A percentile compares a stretch with the other conserved stretches of the same genome.
These are phyloP conservation scores for Lasioglossum oenotherae DNA, from an alignment of 2,888 invertebrate species.

Conservation along the genomic window DNA sequence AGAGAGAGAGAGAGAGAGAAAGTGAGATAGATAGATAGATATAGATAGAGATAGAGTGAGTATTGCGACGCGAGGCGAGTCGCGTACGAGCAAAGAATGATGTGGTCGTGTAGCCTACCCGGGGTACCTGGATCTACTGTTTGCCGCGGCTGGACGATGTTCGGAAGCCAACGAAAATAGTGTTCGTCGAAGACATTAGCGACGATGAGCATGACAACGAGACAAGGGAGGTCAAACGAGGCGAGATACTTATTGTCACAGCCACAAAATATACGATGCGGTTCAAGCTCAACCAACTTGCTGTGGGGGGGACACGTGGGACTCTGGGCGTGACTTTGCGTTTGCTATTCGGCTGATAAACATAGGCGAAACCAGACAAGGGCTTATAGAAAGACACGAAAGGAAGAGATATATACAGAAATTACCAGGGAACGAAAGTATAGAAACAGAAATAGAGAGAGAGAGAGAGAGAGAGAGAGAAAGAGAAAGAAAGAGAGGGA, in stretches of 20 bases:
- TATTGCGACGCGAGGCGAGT: slow-evolving; percentile 28
- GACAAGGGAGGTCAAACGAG: slow-evolving; percentile 59
- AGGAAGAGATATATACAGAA: slow-evolving; percentile 28
- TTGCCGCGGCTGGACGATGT: slow-evolving; percentile 33
- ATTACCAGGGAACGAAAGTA: slow-evolving; percentile 31
- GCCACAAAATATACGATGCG: slow-evolving; percentile 55
- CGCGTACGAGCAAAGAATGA: slow-evolving; percentile 37
- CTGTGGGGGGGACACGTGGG: slow-evolving; percentile 26
- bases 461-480: slow-evolving; percentile 2
- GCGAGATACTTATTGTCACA: slow-evolving; percentile 50
- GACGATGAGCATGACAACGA: slow-evolving; percentile 65
- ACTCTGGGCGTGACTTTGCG: slow-evolving; percentile 47
- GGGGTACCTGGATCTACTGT: slow-evolving; percentile 44
- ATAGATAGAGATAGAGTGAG: background rate
- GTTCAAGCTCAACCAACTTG: slow-evolving; percentile 64
- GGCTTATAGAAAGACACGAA: slow-evolving; percentile 28
- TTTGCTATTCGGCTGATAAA: slow-evolving; percentile 60
- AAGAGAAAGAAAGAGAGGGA: slow-evolving; percentile 17
- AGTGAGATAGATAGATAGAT: background rate
- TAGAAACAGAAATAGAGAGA: slow-evolving; percentile 8
- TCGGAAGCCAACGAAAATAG: slow-evolving; percentile 55
- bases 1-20: background rate
- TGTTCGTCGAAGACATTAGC: slow-evolving; percentile 50
- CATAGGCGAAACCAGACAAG: slow-evolving; percentile 37
- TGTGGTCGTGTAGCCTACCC: slow-evolving; percentile 38